Evolutionary conservation across 2,888 invertebrate genomes (phyloP).

Genomic region (Bombylius major): DNA sequence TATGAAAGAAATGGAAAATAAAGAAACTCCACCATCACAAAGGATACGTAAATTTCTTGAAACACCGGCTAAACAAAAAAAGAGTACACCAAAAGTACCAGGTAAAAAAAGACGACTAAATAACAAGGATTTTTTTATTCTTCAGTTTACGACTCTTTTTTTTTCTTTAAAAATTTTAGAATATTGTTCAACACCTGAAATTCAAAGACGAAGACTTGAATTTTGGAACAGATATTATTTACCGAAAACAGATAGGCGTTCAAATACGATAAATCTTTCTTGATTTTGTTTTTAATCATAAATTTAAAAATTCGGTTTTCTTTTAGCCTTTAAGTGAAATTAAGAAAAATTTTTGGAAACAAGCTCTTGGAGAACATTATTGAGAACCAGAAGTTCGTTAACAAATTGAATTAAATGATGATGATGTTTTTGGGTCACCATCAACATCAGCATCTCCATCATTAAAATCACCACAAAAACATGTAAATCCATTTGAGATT

Average conservation of each 20-base stretch:
- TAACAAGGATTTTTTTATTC: too few species aligned
- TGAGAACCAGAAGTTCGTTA: conserved; percentile 6
- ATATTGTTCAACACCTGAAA: conserved; percentile 32
- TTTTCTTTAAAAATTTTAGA: conserved; percentile 25
- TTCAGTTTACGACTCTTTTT: conserved; percentile 18
- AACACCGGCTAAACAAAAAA: conserved; percentile 17
- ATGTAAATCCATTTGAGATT: conserved; percentile 9
- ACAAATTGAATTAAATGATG: conserved; percentile 1
- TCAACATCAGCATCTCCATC: conserved; percentile 11
- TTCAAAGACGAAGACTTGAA: conserved; percentile 22
- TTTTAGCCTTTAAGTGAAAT: conserved; percentile 11
- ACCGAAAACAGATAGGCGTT: background rate
- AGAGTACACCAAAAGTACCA: conserved; percentile 34
- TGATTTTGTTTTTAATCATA: background rate
- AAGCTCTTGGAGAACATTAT: conserved; percentile 13
- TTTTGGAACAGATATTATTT: conserved; percentile 6
- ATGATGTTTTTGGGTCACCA: conserved; percentile 2
- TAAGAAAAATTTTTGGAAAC: conserved; percentile 12
- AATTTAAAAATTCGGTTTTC: background rate
- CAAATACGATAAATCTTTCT: conserved; percentile 5
- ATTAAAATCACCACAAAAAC: background rate
- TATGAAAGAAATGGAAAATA: conserved; percentile 11
- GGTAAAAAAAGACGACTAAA: conserved; percentile 16
- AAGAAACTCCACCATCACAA: conserved; percentile 12
- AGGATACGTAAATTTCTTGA: conserved; percentile 17